phyloP scores from a whole-genome alignment of 2,797 vertebrate species.

The Nannoperca obscura region DNA sequence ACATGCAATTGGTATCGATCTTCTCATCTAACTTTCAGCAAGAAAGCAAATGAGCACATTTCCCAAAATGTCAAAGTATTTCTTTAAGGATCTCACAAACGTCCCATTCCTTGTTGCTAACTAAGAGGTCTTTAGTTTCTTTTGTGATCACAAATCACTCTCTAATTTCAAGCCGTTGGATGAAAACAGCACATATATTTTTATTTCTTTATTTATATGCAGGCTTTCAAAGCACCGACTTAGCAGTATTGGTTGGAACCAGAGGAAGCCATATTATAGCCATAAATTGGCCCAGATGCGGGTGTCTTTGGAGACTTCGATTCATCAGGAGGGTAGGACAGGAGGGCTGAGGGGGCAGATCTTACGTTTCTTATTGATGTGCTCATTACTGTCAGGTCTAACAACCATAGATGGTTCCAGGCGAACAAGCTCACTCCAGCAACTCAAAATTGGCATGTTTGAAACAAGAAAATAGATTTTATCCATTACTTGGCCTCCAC shows the following conservation, averaged over 20 bases:
- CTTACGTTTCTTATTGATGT: conserved; percentile 68
- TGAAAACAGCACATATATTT: conserved; percentile 42
- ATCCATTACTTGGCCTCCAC: conserved; percentile 63
- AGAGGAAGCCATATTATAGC: conserved; percentile 54
- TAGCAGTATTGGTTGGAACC: conserved; percentile 54
- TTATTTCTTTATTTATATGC: conserved; percentile 50
- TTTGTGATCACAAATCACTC: conserved; percentile 1
- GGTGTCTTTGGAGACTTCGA: conserved; percentile 57
- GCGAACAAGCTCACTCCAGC: conserved; percentile 40
- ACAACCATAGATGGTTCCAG: conserved; percentile 38
- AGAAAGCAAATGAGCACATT: background rate
- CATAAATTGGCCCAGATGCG: conserved; percentile 62
- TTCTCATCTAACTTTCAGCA: background rate
- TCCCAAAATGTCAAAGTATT: background rate
- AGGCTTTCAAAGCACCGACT: conserved; percentile 51
- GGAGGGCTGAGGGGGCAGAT: conserved; percentile 68
- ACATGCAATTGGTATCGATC: background rate
- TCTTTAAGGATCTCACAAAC: background rate
- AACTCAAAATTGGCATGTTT: conserved; percentile 73
- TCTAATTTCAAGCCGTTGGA: conserved; percentile 21
- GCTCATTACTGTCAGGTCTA: conserved; percentile 71
- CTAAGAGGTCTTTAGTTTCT: conserved; percentile 10
- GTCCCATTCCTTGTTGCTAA: background rate
- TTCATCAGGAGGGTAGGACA: conserved; percentile 65
- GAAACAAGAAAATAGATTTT: conserved; percentile 71